Conservation (phyloP, 2,797 vertebrate genomes). For the Pempheris klunzingeri region DNA sequence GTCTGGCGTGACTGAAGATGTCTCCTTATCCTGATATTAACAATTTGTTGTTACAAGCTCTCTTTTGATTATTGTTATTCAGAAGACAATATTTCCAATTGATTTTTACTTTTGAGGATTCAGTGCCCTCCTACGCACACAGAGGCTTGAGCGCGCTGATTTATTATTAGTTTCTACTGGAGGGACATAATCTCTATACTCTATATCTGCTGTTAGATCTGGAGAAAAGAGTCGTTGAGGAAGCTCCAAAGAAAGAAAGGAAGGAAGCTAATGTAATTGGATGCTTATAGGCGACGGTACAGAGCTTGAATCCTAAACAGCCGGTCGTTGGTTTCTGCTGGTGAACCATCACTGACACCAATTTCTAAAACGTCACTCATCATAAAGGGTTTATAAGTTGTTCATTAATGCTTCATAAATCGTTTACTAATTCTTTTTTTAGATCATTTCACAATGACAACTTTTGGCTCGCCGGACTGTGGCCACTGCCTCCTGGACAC, state of each 20-base stretch:
- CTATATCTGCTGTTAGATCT: background rate
- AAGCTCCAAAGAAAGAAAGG: background rate
- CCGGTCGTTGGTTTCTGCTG: background rate
- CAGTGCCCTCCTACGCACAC: background rate
- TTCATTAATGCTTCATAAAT: background rate
- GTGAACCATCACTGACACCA: background rate
- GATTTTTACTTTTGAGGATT: background rate
- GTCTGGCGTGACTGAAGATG: background rate
- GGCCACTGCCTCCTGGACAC: background rate
- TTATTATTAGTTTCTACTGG: background rate
- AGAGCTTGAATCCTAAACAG: background rate
- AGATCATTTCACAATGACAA: background rate
- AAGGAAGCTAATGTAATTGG: too few species aligned
- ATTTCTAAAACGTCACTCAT: background rate
- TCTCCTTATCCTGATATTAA: background rate
- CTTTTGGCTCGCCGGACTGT: background rate
- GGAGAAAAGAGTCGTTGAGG: slow-evolving; percentile 4
- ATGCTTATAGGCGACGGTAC: background rate
- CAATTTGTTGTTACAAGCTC: background rate
- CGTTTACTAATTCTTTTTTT: background rate
- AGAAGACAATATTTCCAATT: background rate
- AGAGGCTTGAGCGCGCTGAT: background rate
- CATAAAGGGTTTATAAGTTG: background rate
- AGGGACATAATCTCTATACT: background rate
- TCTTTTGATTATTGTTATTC: slow-evolving; percentile 1